phyloP scores from a whole-genome alignment of 2,797 vertebrate genomes.

The Enteromius anoplus region DNA sequence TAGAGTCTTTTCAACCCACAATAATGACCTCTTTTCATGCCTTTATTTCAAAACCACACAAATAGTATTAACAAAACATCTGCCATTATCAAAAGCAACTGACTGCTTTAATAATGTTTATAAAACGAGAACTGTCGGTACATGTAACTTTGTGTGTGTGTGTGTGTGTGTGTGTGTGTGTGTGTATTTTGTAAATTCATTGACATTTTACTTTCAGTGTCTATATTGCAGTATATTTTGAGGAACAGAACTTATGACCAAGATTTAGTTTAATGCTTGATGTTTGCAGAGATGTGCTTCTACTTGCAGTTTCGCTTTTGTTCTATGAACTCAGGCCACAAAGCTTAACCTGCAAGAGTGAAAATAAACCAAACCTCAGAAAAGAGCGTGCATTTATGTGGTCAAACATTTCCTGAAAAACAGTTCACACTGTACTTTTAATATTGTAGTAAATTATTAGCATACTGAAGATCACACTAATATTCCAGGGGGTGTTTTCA shows the following conservation, averaged over 20 bases:
- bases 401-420: constrained; percentile 2
- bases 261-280: background rate
- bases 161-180: background rate
- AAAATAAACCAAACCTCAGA: constrained; percentile 16
- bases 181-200: background rate
- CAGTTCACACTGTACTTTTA: background rate
- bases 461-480: background rate
- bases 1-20: background rate
- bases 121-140: background rate
- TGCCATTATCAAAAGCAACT: background rate
- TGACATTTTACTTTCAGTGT: background rate
- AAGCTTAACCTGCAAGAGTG: background rate
- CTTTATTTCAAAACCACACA: constrained; percentile 7
- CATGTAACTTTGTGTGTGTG: background rate
- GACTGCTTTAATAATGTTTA: too few relatives aligned
- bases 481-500: background rate
- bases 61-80: background rate
- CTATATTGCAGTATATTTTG: background rate
- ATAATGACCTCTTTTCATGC: background rate
- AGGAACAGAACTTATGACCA: background rate
- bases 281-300: background rate
- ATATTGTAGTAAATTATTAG: background rate
- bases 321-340: background rate
- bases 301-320: background rate
- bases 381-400: background rate